Conservation (phyloP, 1,140 invertebrate genomes). For the Drosophila melanogaster region Release_6_plus_ISO1_MT NT_037436.4:3581001-3581500, state of each 20-base stretch:
- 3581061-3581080: constrained; percentile 61
- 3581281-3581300: constrained; percentile 51
- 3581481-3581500: constrained; percentile 1
- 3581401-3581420: constrained; percentile 39
- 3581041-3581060: constrained; percentile 64
- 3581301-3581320: constrained; percentile 65
- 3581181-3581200: constrained; percentile 61
- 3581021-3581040: constrained; percentile 45
- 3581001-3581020: constrained; percentile 56
- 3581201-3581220: constrained; percentile 43
- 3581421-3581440: constrained; percentile 39
- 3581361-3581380: constrained; percentile 81
- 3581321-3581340: constrained; percentile 41
- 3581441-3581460: constrained; percentile 59
- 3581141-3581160: constrained; percentile 74
- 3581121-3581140: constrained; percentile 10
- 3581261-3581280: constrained; percentile 10
- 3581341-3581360: constrained; percentile 48
- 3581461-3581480: constrained; percentile 69
- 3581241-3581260: constrained; percentile 35
- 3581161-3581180: constrained; percentile 78
- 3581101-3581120: constrained; percentile 8
- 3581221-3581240: constrained; percentile 67
- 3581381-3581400: constrained; percentile 79
- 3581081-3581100: constrained; percentile 23